Percentiles rank a stretch among this genome's conserved stretches.
These are phyloP conservation scores for Sylvia atricapilla DNA, from an alignment of 2,113 vertebrate species.

Conservation along the genomic window DNA sequence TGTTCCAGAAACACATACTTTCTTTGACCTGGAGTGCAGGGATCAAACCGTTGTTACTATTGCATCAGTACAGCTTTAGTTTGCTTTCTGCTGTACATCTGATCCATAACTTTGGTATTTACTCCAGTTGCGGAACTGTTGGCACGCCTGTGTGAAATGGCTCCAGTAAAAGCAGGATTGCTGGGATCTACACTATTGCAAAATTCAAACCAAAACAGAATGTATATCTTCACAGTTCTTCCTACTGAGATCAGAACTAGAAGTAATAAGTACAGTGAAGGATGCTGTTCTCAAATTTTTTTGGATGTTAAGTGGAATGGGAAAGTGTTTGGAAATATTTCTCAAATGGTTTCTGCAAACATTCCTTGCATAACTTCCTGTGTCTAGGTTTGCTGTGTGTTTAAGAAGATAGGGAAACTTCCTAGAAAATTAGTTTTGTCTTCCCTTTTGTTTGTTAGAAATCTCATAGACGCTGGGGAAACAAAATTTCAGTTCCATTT, in stretches of 20 bases:
- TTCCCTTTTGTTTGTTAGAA: neutral
- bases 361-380: neutral
- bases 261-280: constrained; percentile 5
- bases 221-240: neutral
- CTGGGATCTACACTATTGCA: constrained; percentile 7
- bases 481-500: neutral
- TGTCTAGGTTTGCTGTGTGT: neutral
- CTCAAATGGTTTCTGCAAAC: constrained; percentile 14
- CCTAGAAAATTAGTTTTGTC: neutral
- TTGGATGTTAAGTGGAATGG: constrained; percentile 2
- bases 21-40: neutral
- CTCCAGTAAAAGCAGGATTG: constrained; percentile 44
- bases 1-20: neutral
- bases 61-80: neutral
- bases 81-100: neutral
- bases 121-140: neutral
- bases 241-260: constrained; percentile 14
- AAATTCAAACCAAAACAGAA: constrained; percentile 38
- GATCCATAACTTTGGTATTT: constrained; percentile 11
- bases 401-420: neutral
- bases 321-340: constrained; percentile 1
- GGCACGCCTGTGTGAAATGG: neutral
- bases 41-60: neutral
- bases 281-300: neutral
- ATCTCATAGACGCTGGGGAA: neutral